These are phyloP conservation scores for Malurus leucopterus DNA, from an alignment of 2,797 vertebrate genomes.

Conservation along the genomic window DNA sequence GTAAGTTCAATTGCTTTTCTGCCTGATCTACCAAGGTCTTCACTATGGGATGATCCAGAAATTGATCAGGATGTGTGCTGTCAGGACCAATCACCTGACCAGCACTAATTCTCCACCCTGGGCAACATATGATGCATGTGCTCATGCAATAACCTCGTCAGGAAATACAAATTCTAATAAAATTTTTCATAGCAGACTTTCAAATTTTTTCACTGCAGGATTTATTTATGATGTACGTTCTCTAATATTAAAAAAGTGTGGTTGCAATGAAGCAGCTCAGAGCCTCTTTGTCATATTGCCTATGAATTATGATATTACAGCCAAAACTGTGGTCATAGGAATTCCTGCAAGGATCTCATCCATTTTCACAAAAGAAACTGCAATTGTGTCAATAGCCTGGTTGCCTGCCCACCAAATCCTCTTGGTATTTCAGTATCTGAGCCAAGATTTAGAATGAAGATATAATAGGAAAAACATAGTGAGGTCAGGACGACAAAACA, in stretches of 20 bases:
- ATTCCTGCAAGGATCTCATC: neutral
- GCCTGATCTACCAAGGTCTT: neutral
- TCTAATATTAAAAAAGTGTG: neutral
- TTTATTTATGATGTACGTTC: neutral
- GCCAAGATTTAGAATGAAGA: neutral
- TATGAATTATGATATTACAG: neutral
- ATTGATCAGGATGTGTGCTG: neutral
- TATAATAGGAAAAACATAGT: neutral
- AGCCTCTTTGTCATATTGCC: neutral
- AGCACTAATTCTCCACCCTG: neutral
- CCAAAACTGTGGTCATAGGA: neutral
- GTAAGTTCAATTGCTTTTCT: neutral
- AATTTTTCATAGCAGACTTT: neutral
- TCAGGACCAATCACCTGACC: neutral
- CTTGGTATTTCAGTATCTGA: neutral
- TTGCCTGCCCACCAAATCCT: neutral
- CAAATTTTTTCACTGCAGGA: neutral
- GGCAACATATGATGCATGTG: neutral
- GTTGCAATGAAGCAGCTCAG: neutral
- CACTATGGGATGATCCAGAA: neutral
- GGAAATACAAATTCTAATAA: neutral
- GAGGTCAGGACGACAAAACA: neutral
- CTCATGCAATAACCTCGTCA: neutral
- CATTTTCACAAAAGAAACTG: neutral
- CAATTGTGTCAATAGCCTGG: neutral